Conservation (phyloP, 2,888 invertebrate genomes). For the Yponomeuta evonymella region DNA sequence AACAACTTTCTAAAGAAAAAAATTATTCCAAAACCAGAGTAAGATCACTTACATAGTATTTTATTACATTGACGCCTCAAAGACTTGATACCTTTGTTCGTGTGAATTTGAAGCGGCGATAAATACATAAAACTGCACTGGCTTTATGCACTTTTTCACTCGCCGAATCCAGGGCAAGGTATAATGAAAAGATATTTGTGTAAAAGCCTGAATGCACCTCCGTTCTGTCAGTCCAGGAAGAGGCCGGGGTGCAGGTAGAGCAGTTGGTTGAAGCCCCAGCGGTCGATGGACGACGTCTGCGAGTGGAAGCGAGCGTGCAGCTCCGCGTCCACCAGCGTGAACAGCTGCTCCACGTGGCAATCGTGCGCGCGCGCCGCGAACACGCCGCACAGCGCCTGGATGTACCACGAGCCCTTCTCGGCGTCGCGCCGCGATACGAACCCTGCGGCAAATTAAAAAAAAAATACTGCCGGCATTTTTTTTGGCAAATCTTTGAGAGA, state of each 20-base stretch:
- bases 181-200: background rate
- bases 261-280: slow-evolving; percentile 79
- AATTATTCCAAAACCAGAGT: too few species aligned
- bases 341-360: slow-evolving; percentile 78
- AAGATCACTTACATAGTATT: too few species aligned
- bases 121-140: too few species aligned
- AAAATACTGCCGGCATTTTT: background rate
- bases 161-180: background rate
- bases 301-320: slow-evolving; percentile 54
- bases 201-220: background rate
- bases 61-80: too few species aligned
- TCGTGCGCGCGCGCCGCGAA: slow-evolving; percentile 80
- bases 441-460: slow-evolving; percentile 44
- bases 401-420: slow-evolving; percentile 81
- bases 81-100: too few species aligned
- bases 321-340: slow-evolving; percentile 77
- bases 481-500: background rate
- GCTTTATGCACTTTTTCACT: too few species aligned
- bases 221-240: slow-evolving; percentile 36
- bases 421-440: slow-evolving; percentile 77
- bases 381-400: slow-evolving; percentile 79
- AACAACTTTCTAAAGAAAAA: too few species aligned
- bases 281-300: slow-evolving; percentile 80
- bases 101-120: too few species aligned
- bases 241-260: slow-evolving; percentile 83